Conservation (phyloP, 1,140 invertebrate species). For the Wasmannia auropunctata region DNA sequence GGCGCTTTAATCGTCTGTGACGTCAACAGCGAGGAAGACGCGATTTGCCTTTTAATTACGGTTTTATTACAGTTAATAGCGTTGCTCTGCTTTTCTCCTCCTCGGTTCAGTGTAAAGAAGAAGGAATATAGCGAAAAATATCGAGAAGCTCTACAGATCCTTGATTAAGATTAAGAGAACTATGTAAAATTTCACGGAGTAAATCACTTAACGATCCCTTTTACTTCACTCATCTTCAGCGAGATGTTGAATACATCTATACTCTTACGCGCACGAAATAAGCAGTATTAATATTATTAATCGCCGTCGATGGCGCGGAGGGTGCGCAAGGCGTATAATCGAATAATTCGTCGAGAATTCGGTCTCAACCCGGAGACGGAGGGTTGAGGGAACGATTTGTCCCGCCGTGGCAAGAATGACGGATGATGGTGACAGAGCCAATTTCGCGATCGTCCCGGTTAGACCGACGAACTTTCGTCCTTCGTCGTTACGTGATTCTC, state of each 20-base stretch:
- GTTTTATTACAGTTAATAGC: constrained; percentile 4
- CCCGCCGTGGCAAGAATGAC: constrained; percentile 37
- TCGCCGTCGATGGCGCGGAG: constrained; percentile 18
- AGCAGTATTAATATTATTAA: constrained; percentile 32
- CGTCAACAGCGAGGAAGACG: background rate
- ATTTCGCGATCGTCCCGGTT: constrained; percentile 60
- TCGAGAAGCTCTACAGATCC: background rate
- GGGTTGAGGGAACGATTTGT: constrained; percentile 25
- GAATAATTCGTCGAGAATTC: constrained; percentile 68
- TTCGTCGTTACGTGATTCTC: constrained; percentile 34
- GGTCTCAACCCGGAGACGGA: constrained; percentile 49
- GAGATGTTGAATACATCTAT: background rate
- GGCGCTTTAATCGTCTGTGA: background rate
- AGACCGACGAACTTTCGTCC: constrained; percentile 63
- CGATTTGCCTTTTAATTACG: background rate
- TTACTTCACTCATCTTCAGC: background rate
- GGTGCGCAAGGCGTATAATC: constrained; percentile 52
- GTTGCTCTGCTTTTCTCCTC: background rate
- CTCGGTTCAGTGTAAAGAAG: background rate
- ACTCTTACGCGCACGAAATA: background rate
- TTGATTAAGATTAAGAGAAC: background rate
- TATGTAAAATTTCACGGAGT: background rate
- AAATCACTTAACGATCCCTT: background rate
- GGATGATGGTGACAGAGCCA: constrained; percentile 75
- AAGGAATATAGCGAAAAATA: background rate